Percentiles rank a stretch among this genome's conserved stretches.
phyloP scores from a whole-genome alignment of 2,888 invertebrate species.

The Callyntrura guangdongensis region DNA sequence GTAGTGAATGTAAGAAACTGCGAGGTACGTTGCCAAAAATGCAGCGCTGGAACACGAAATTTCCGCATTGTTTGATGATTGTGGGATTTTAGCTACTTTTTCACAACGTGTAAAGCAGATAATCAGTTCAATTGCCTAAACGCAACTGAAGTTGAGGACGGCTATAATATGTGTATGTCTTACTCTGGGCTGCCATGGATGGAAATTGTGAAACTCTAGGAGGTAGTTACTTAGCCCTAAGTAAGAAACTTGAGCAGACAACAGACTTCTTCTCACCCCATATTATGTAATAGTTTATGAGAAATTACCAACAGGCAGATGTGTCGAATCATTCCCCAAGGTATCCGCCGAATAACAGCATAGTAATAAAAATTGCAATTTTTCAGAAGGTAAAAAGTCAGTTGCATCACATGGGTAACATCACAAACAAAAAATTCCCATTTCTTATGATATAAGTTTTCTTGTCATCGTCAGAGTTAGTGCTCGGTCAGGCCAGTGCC shows the following conservation, averaged over 20 bases:
- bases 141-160: too few relatives aligned
- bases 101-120: too few relatives aligned
- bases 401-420: slow-evolving; percentile 2
- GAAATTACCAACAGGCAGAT: neutral
- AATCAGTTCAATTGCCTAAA: too few relatives aligned
- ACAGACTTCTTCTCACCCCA: neutral
- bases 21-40: too few relatives aligned
- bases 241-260: neutral
- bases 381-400: neutral
- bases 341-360: neutral
- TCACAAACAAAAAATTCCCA: neutral
- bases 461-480: neutral
- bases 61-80: too few relatives aligned
- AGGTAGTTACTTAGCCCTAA: neutral
- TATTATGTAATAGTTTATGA: slow-evolving; percentile 21
- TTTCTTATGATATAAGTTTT: neutral
- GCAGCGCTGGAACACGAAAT: too few relatives aligned
- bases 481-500: neutral
- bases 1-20: too few relatives aligned
- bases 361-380: slow-evolving; percentile 31
- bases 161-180: too few relatives aligned
- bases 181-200: neutral
- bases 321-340: neutral
- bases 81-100: too few relatives aligned
- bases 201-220: neutral